A percentile compares a stretch with the other conserved stretches of the same genome.
phyloP scores from a whole-genome alignment of 1,140 invertebrate genomes.

The Panagrolaimus sp. region DNA sequence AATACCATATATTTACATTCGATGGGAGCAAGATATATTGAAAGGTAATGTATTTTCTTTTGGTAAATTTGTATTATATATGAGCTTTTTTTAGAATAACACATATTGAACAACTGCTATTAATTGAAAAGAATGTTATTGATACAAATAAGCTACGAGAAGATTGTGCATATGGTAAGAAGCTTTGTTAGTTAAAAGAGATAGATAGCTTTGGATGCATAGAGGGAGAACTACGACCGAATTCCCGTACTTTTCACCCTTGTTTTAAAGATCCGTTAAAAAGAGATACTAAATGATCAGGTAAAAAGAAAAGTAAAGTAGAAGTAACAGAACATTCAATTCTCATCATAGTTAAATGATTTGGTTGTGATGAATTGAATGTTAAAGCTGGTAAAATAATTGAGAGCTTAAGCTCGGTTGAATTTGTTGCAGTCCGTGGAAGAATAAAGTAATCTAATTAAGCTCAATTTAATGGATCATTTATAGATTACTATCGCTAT shows the following conservation, averaged over 20 bases:
- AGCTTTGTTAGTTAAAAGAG: constrained; percentile 17
- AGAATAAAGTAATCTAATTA: constrained; percentile 35
- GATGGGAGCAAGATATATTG: constrained; percentile 18
- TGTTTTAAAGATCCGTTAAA: constrained; percentile 23
- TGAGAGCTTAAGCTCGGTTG: background rate
- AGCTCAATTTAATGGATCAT: no score
- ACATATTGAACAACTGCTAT: constrained; percentile 42
- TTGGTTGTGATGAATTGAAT: constrained; percentile 12
- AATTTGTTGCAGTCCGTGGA: constrained; percentile 11
- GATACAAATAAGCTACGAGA: constrained; percentile 40
- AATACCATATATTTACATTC: background rate
- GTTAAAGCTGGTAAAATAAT: constrained; percentile 27
- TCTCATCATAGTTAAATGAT: constrained; percentile 34
- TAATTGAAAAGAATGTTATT: constrained; percentile 48
- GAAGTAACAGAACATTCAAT: constrained; percentile 29
- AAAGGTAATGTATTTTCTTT: constrained; percentile 21
- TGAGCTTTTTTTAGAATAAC: constrained; percentile 42
- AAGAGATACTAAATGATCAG: constrained; percentile 25
- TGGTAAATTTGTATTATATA: background rate
- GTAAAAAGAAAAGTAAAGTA: constrained; percentile 28
- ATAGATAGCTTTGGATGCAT: no score
- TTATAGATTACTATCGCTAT: no score
- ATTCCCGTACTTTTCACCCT: no score
- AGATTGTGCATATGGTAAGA: constrained; percentile 38
- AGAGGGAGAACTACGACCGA: no score